Conservation (phyloP, 2,113 vertebrate genomes). For the Apaloderma vittatum region DNA sequence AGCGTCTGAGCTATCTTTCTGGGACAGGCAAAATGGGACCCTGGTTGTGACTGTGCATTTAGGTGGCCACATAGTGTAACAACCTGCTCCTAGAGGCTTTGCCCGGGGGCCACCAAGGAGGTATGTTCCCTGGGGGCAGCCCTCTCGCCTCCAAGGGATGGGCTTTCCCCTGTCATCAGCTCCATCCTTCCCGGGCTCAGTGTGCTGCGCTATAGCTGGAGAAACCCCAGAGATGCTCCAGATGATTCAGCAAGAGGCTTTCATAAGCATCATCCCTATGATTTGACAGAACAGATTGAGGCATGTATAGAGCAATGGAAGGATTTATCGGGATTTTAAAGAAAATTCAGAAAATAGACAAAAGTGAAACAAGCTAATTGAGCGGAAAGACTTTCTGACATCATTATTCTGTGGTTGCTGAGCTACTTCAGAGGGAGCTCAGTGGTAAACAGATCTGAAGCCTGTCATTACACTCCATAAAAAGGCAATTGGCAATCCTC, state of each 20-base stretch:
- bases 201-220: rapidly evolving
- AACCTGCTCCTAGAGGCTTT: neutral
- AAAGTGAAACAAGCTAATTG: neutral
- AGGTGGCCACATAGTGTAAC: neutral
- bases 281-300: neutral
- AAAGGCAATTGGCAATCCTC: neutral
- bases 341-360: conserved; percentile 5
- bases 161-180: neutral
- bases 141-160: rapidly evolving
- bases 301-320: neutral
- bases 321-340: conserved; percentile 18
- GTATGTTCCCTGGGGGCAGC: neutral
- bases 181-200: rapidly evolving
- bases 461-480: neutral
- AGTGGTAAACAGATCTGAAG: conserved; percentile 13
- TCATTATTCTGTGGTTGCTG: neutral
- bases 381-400: conserved; percentile 32
- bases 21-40: neutral
- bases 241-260: neutral
- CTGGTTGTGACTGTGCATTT: neutral
- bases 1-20: neutral
- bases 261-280: neutral
- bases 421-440: neutral
- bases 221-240: neutral
- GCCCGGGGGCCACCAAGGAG: neutral